Evolutionary conservation across 2,113 vertebrate species (phyloP).

Genomic region (Procapra przewalskii): DNA sequence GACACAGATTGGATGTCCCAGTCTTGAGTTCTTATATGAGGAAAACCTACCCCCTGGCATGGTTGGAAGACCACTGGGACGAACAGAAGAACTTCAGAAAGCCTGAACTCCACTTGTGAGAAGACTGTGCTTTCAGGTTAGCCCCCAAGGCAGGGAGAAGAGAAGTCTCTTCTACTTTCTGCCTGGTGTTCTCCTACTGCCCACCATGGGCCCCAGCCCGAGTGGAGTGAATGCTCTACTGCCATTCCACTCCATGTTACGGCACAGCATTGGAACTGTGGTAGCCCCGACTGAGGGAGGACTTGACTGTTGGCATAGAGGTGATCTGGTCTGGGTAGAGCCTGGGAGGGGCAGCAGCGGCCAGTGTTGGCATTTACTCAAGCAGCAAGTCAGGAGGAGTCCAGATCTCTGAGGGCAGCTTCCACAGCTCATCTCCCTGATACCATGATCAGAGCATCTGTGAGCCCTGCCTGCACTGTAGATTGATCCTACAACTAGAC

Average conservation of each 20-base stretch:
- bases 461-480: not conserved
- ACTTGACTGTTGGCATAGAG: not conserved
- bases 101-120: not conserved
- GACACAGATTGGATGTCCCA: not conserved
- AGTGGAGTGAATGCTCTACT: rapidly evolving
- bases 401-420: not conserved
- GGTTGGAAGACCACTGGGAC: not conserved
- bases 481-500: not conserved
- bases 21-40: not conserved
- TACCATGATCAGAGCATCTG: not conserved
- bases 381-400: not conserved
- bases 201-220: not conserved
- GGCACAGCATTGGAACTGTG: not conserved
- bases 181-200: not conserved
- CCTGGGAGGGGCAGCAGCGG: not conserved
- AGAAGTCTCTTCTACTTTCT: not conserved
- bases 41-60: not conserved
- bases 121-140: not conserved
- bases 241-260: rapidly evolving
- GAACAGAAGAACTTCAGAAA: not conserved
- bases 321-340: not conserved
- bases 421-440: not conserved
- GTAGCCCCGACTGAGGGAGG: not conserved
- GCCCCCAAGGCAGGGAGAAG: not conserved
- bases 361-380: not conserved